Evolutionary conservation across 1,140 invertebrate species (phyloP).

Genomic region (Chironomus striatipennis): DNA sequence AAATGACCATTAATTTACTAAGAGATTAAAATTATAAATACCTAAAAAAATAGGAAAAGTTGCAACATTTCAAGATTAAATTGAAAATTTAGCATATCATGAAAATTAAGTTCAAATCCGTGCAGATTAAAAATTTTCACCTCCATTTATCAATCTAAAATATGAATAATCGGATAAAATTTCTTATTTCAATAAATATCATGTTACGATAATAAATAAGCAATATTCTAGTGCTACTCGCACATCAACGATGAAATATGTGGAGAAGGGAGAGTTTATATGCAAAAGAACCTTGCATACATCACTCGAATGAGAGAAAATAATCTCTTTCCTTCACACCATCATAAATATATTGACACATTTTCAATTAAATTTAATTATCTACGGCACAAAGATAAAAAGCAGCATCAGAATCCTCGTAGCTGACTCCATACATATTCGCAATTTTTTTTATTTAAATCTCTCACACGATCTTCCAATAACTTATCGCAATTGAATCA

Average conservation of each 20-base stretch:
- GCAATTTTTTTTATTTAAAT: constrained; percentile 14
- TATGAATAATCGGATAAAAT: neutral
- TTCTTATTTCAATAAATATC: neutral
- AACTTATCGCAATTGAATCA: constrained; percentile 18
- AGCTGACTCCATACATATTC: neutral
- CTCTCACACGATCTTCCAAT: constrained; percentile 21
- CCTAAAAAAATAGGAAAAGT: too few relatives aligned
- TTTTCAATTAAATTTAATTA: constrained; percentile 24
- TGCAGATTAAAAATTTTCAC: too few relatives aligned
- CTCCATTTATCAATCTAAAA: neutral
- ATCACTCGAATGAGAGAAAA: neutral
- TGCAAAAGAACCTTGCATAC: neutral
- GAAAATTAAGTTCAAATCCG: too few relatives aligned
- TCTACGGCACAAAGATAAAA: neutral
- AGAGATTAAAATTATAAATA: too few relatives aligned
- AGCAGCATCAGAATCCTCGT: neutral
- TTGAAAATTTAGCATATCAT: too few relatives aligned
- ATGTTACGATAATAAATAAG: neutral
- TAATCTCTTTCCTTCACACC: constrained; percentile 15
- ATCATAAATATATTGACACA: constrained; percentile 24
- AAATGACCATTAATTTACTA: too few relatives aligned
- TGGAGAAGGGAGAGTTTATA: neutral
- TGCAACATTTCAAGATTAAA: too few relatives aligned
- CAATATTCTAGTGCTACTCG: neutral
- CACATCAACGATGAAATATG: neutral